Base-by-base conservation (phyloP, 1,140 invertebrate genomes). In the Pogonomyrmex californicus region DNA sequence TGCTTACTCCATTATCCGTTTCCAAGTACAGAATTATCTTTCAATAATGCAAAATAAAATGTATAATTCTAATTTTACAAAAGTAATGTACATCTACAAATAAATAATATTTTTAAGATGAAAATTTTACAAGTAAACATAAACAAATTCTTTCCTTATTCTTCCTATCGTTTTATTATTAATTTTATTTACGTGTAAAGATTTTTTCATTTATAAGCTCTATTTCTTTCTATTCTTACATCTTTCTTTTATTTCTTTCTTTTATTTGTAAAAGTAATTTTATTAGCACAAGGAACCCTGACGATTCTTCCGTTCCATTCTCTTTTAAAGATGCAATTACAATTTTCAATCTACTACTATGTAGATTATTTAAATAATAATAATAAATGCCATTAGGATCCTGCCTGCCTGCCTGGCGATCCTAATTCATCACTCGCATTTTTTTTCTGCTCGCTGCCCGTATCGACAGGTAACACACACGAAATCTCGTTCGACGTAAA, bases 1-100 rank as follows among this genome's bases (percentile, higher is more conserved):
- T 36, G 79, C 79, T 83, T 73, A 81, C 33, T 63, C 62, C 33
- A 41, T 36, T 54, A 14, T 47, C 12, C 30, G 38, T 30, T 73
- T 83, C 12, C 12, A 38, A 44, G 47, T 9, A 56, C 1, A 23
- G 33, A 36, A 44, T 66, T 14, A 12, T 3, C 17, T 36, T 47
- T 1, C 9, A 12, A 12, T 17, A 51, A 12, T 30, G 41, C 5
- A 66, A 23, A 23, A 23, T 44, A 23, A 44, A 44, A 65, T 38
- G 4, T 65, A 44, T 23, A 68, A 56, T 73, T 73, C 23, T 14
- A 44, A 23, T 23, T 23, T 23, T 14, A 36, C 23, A 17, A 62
- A 41, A 23, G 17, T 14, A 56, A 75, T 9, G 17, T 41, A 38
- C 10, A 2, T 33, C 30, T 12, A n/a, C n/a, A 14, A 75, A 56